Evolutionary conservation across 2,113 vertebrate genomes (phyloP), one percentile per base, ranked within the genome.

Genomic region (Hydropotes inermis): DNA sequence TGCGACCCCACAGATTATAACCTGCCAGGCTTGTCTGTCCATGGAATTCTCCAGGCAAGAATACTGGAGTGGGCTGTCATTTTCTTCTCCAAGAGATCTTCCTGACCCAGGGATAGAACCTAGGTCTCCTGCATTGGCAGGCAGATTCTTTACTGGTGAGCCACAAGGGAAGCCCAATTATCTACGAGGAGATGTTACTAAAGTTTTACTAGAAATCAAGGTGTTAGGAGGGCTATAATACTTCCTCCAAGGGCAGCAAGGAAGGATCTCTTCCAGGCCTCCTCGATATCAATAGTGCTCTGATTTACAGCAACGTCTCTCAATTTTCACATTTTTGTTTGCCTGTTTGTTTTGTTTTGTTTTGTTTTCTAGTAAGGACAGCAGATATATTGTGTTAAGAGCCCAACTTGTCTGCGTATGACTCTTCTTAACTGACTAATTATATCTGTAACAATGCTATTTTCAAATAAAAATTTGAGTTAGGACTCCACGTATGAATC

Each of bases 131-230:
- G 70, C 23, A 43, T 6, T 43, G 23, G 21, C 11, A 13, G 36
- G 70, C 36, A 74, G 67, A 25, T 39, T 39, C 21, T 39, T 74
- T 7, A 12, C 36, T 43, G 36, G 19, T 74, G 70, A 39, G 21
- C 11, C 36, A 74, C 9, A 5, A 25, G 36, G 10, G 67, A 74
- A 74, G 36, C 67, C 36, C 36, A 33, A 39, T 91, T 89, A 54
- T 28, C 6, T 74, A 27, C n/a, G 30, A 97, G 50, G 54, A 96
- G 93, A 57, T 39, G 27, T 25, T 33, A 61, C 43, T 55, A 74
- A 74, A 74, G 36, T 74, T 13, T 74, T 74, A 3, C 67, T 25
- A 74, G 25, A 83, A 82, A 23, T 89, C 47, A 54, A 70, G 10
- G 27, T 52, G 33, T 67, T 13, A 67, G 21, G 28, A 58, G 1